phyloP scores from a whole-genome alignment of 2,888 invertebrate species.

The Agrenia bidenticulata region DNA sequence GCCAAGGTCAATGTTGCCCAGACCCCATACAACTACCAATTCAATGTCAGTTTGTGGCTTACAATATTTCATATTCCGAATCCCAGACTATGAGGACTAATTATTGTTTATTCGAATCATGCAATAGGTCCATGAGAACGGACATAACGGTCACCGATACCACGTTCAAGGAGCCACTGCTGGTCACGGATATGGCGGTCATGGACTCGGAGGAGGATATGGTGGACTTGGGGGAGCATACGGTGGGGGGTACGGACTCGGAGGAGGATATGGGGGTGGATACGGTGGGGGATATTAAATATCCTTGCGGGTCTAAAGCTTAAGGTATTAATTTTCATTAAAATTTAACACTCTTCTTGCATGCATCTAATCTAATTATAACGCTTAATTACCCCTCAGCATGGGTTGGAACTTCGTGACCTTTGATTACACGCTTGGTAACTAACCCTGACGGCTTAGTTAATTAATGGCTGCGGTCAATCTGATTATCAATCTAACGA shows the following conservation, averaged over 20 bases:
- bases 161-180: conserved; percentile 3
- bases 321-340: background rate
- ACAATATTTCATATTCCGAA: too few species aligned
- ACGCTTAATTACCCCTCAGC: too few species aligned
- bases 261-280: background rate
- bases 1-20: conserved; percentile 17
- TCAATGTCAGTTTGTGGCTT: conserved; percentile 3
- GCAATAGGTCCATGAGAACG: conserved; percentile 12
- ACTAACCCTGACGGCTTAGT: background rate
- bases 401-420: too few species aligned
- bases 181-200: conserved; percentile 11
- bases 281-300: conserved; percentile 1
- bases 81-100: too few species aligned
- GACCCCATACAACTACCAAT: conserved; percentile 1
- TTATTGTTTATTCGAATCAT: too few species aligned
- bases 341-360: background rate
- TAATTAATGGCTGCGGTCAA: background rate
- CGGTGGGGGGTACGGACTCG: background rate
- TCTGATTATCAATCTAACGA: background rate
- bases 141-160: conserved; percentile 7
- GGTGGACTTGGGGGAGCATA: conserved; percentile 3
- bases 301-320: background rate
- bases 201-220: conserved; percentile 13
- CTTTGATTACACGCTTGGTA: too few species aligned
- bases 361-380: too few species aligned